phyloP scores from a whole-genome alignment of 2,113 vertebrate genomes.

The Rhegmatorhina hoffmannsi region DNA sequence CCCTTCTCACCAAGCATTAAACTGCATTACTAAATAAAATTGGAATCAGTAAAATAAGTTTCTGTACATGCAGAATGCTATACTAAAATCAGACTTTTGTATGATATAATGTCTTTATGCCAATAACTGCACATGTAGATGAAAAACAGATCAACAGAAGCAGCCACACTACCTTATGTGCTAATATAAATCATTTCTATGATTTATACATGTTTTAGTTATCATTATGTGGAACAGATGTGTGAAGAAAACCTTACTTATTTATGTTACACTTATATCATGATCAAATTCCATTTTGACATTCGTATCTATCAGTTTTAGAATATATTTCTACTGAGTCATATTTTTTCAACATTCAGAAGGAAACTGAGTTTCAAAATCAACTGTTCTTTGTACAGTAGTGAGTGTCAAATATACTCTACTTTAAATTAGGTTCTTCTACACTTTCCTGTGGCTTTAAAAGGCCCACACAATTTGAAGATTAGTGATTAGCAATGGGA shows the following conservation, averaged over 20 bases:
- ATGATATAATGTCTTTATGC: neutral
- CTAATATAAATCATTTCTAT: neutral
- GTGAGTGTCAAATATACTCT: neutral
- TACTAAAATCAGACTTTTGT: neutral
- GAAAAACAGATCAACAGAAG: neutral
- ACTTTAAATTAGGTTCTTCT: neutral
- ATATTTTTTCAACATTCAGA: neutral
- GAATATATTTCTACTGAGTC: neutral
- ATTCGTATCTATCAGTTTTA: rapidly evolving
- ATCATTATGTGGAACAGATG: neutral
- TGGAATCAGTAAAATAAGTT: neutral
- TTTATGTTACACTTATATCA: neutral
- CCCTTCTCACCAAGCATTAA: neutral
- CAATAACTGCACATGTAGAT: neutral
- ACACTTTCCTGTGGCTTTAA: neutral
- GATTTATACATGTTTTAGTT: neutral
- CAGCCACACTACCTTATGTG: neutral
- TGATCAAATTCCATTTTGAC: neutral
- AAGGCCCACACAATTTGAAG: neutral
- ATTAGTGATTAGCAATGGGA: neutral
- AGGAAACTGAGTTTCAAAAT: neutral
- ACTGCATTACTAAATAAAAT: neutral
- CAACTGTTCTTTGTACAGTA: neutral
- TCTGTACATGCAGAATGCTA: neutral
- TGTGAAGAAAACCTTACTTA: neutral